A percentile compares a stretch with the other conserved stretches of the same genome.
Conservation (phyloP, 2,113 vertebrate species). For the Myocastor coypus region DNA sequence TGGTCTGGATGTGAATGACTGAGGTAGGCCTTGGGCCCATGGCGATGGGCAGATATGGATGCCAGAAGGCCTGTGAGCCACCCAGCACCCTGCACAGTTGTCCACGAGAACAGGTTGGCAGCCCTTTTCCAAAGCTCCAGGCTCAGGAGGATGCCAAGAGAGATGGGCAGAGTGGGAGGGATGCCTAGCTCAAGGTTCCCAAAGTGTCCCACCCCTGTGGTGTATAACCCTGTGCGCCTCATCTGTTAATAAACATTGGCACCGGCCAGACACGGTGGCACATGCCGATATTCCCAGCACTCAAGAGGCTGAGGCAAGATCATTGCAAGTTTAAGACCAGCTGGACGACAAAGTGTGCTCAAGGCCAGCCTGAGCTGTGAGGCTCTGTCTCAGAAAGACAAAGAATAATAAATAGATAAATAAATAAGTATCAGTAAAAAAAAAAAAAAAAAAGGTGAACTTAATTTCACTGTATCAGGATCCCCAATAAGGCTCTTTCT, state of each 20-base stretch:
- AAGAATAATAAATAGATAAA: too few relatives aligned
- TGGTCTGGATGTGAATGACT: conserved; percentile 93
- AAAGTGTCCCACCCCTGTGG: too few relatives aligned
- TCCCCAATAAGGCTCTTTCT: neutral
- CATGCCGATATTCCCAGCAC: too few relatives aligned
- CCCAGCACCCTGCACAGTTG: neutral
- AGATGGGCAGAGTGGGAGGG: neutral
- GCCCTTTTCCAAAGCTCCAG: neutral
- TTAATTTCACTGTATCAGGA: neutral
- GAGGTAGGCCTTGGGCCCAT: neutral
- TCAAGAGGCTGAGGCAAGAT: too few relatives aligned
- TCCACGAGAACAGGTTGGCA: neutral
- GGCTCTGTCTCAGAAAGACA: too few relatives aligned
- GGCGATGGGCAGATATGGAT: neutral
- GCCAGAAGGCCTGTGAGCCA: neutral
- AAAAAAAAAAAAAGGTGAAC: too few relatives aligned
- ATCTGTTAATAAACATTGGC: conserved; percentile 28
- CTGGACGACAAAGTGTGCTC: too few relatives aligned
- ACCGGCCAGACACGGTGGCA: too few relatives aligned
- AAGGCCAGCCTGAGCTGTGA: too few relatives aligned
- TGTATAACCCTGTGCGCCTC: neutral
- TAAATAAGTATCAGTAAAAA: too few relatives aligned
- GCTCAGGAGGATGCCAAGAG: neutral
- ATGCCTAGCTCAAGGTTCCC: too few relatives aligned
- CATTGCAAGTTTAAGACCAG: too few relatives aligned